Base-by-base conservation (phyloP, 37 sponge, comb jelly and placozoan species). In the Oscarella lobularis region DNA sequence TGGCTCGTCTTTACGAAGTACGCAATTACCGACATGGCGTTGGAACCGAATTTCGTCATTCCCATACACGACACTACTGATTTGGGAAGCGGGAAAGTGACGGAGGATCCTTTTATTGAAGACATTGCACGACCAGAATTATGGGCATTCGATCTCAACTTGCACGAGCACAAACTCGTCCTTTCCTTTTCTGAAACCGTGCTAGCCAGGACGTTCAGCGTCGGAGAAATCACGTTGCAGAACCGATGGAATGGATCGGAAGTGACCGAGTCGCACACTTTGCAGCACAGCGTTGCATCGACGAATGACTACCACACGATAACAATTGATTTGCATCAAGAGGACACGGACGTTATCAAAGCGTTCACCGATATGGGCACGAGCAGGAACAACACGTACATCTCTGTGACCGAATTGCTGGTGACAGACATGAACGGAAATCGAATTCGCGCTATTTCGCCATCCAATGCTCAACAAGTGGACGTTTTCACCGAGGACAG, bases 111-210 rank as follows among this genome's bases (percentile, higher is more conserved):
- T n/a, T 89, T 87, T 65, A 54, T 54, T 75, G 85, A 87, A 27
- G 94, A 93, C 38, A 31, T 82, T 0, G 77, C 79, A 32, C 71
- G 9, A 0, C 94, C 94, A 0, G 83, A 76, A 73, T 37, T 93
- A 69, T 77, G 76, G 81, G 27, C 31, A 31, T 93, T 93, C 81
- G 90, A 89, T 40, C 83, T 93, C 38, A 85, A 93, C 66, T 66
- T 93, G 60, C 85, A 83, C 39, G 67, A 75, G 34, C 78, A 89
- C 36, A 68, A 79, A 36, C 72, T 93, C 34, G 74, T 40, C 14
- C 80, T 93, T 40, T 89, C 84, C 74, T 93, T 93, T 81, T 86
- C 90, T 35, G 94, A 93, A 69, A 93, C 94, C 6, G 83, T 93
- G 2, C 38, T 75, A 37, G 87, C 87, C 1, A 41, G 83, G 39